These are phyloP conservation scores for Eurois occulta DNA, from an alignment of 2,888 invertebrate species.

Conservation along the genomic window DNA sequence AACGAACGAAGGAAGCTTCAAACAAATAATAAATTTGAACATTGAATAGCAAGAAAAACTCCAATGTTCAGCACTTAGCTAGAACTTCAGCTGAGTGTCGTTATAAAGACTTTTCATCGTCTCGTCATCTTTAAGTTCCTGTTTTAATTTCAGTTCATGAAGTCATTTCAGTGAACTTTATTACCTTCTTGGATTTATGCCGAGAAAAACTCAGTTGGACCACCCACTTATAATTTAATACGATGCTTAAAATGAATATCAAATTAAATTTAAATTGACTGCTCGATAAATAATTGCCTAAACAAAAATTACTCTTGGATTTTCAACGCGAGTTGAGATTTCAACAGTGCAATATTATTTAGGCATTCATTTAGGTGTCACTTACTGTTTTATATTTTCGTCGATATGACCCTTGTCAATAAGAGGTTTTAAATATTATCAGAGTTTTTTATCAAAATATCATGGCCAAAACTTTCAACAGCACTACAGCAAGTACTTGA, in stretches of 20 bases:
- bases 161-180: constrained; percentile 44
- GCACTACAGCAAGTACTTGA: constrained; percentile 57
- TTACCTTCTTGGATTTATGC: neutral
- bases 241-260: neutral
- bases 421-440: neutral
- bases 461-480: neutral
- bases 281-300: neutral
- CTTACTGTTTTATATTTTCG: neutral
- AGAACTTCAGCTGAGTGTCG: constrained; percentile 9
- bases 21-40: constrained; percentile 3
- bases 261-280: neutral
- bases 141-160: constrained; percentile 54
- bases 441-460: neutral
- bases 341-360: neutral
- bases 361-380: neutral
- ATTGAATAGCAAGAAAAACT: constrained; percentile 14
- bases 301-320: neutral
- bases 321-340: neutral
- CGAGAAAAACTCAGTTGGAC: neutral
- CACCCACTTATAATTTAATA: too few species aligned
- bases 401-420: neutral
- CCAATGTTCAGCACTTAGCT: constrained; percentile 19
- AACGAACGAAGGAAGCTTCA: neutral
- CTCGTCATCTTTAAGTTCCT: constrained; percentile 29
- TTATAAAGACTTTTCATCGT: constrained; percentile 37